A percentile compares a stretch with the other conserved stretches of the same genome.
These are phyloP conservation scores for Manis crassicaudata DNA, from an alignment of 2,797 vertebrate species.

Conservation along the genomic window DNA sequence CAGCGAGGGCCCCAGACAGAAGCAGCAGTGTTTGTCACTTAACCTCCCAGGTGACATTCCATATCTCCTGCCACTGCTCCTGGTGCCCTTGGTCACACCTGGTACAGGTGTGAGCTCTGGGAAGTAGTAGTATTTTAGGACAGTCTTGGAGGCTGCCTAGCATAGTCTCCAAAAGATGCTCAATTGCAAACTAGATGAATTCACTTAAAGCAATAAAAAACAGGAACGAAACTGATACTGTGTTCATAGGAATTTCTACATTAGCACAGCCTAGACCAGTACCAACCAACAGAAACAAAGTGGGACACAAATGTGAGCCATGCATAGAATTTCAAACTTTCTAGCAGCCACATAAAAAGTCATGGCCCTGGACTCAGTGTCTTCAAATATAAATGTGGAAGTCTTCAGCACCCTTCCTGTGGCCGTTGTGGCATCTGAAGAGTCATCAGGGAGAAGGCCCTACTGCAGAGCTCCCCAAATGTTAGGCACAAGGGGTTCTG, in stretches of 20 bases:
- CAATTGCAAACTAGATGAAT: neutral
- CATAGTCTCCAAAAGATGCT: neutral
- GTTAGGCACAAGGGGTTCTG: neutral
- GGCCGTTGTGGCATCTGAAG: neutral
- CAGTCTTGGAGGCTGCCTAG: accelerated
- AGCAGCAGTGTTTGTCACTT: neutral
- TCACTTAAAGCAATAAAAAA: neutral
- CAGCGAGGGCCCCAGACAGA: accelerated
- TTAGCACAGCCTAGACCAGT: accelerated
- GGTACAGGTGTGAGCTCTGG: neutral
- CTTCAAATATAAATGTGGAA: neutral
- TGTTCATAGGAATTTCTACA: neutral
- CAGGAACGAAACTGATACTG: neutral
- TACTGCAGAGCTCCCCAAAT: neutral
- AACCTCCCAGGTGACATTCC: accelerated
- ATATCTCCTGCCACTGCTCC: neutral
- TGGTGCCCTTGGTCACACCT: neutral
- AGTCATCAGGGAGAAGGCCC: neutral
- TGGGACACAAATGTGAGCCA: neutral
- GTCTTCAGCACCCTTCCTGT: neutral
- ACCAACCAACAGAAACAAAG: neutral
- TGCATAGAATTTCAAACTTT: neutral
- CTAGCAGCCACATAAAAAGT: neutral
- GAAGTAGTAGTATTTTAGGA: no score
- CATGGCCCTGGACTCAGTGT: neutral